Evolutionary conservation across 2,888 invertebrate genomes (phyloP), one percentile per base, ranked within the genome.

Genomic region (Anthoptus insignis): DNA sequence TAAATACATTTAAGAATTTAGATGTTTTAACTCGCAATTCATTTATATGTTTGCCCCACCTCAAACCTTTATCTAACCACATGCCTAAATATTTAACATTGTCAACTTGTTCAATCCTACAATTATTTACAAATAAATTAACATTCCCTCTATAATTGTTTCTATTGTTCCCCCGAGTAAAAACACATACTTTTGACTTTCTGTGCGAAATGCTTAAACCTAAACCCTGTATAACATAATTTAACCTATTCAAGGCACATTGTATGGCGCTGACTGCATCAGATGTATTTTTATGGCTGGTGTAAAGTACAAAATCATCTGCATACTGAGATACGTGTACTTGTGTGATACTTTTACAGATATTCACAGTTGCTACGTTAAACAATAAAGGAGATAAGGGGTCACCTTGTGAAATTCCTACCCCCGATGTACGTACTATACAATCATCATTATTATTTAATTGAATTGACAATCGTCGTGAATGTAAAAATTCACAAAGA

Each of bases 161-260:
- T n/a, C 52, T 59, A 5, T 7, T 64, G n/a, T n/a, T 9, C 0
- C 72, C 66, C 42, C 54, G 69, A 19, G 60, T 70, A 66, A 75
- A 75, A 6, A 74, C 13, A 57, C 71, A 71, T 0, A 73, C 19
- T 47, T 74, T 75, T 14, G 67, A 69, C 65, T 75, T 75, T n/a
- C 22, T 37, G 1, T 57, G 27, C 7, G 74, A 75, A 13, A 75
- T 60, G 0, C 60, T 32, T 34, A 76, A 34, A 5, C 75, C 73
- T 24, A 75, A 11, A 8, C 68, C 45, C 24, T 27, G 16, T 3
- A 75, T 9, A n/a, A 71, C 19, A 0, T 4, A 9, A 39, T 27
- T 13, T 9, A 76, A 32, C 2, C 0, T 24, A 56, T 72, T 27
- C n/a, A 75, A 27, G 0, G 72, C 59, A 6, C 0, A 4, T 64